Evolutionary conservation across 2,888 invertebrate genomes (phyloP).

Genomic region (Pseudanteris insignis): DNA sequence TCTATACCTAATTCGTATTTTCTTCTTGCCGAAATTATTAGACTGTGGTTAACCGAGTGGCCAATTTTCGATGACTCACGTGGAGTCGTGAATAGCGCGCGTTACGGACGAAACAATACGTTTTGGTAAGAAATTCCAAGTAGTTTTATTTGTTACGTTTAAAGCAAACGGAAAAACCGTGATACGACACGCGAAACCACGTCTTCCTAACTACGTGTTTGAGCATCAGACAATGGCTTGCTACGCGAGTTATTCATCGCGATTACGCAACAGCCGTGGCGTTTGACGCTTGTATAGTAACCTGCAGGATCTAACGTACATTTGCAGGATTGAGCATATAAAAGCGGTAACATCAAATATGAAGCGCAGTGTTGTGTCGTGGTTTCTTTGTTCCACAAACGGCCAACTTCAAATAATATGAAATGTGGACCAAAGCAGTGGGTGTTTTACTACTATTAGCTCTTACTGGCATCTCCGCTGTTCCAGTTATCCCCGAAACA

Average conservation of each 20-base stretch:
- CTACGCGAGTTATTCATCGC: slow-evolving; percentile 42
- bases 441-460: slow-evolving; percentile 50
- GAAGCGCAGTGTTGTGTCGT: slow-evolving; percentile 49
- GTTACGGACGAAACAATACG: no score
- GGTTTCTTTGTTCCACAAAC: slow-evolving; percentile 43
- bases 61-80: no score
- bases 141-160: no score
- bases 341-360: slow-evolving; percentile 57
- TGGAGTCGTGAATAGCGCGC: no score
- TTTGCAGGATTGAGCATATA: slow-evolving; percentile 54
- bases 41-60: no score
- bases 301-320: slow-evolving; percentile 40
- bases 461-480: slow-evolving; percentile 45
- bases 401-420: slow-evolving; percentile 21
- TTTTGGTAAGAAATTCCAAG: no score
- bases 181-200: slow-evolving; percentile 35
- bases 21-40: no score
- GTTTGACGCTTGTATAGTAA: slow-evolving; percentile 45
- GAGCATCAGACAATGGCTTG: slow-evolving; percentile 26
- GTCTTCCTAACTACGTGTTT: slow-evolving; percentile 14
- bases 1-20: no score
- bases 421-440: slow-evolving; percentile 49
- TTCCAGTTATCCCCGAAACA: slow-evolving; percentile 42
- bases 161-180: slow-evolving; percentile 49
- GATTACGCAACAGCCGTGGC: slow-evolving; percentile 50